Percentiles rank a stretch among this genome's conserved stretches.
These are phyloP conservation scores for Ptychadena robeensis DNA, from an alignment of 2,797 vertebrate genomes.

Conservation along the genomic window DNA sequence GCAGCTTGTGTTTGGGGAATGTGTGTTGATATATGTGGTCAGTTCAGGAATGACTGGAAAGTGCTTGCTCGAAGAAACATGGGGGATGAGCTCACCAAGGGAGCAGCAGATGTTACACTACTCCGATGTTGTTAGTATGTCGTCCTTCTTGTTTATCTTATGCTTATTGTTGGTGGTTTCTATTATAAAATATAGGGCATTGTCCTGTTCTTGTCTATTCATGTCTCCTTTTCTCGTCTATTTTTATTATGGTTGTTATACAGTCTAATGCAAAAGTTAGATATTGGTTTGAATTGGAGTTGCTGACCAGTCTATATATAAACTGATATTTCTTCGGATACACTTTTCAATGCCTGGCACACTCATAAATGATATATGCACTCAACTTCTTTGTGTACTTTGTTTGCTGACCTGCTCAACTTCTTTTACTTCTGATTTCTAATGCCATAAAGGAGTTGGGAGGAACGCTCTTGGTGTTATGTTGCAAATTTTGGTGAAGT, in stretches of 20 bases:
- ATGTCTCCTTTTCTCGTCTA: background rate
- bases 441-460: too few species aligned
- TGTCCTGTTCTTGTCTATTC: background rate
- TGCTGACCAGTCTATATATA: background rate
- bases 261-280: background rate
- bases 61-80: slow-evolving; percentile 20
- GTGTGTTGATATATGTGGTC: slow-evolving; percentile 53
- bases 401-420: too few species aligned
- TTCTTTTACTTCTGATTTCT: too few species aligned
- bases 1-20: slow-evolving; percentile 21
- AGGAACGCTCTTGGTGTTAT: background rate
- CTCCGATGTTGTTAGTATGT: slow-evolving; percentile 31
- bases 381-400: background rate
- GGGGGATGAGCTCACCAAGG: slow-evolving; percentile 53
- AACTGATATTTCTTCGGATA: background rate
- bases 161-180: background rate
- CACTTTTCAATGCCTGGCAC: background rate
- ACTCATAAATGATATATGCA: background rate
- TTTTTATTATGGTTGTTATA: background rate
- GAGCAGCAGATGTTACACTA: slow-evolving; percentile 47
- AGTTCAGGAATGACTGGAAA: slow-evolving; percentile 50
- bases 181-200: background rate
- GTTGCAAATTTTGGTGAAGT: background rate
- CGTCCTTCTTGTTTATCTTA: slow-evolving; percentile 12
- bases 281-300: background rate